Conservation (phyloP, 1,140 invertebrate species). For the Sinella curviseta region DNA sequence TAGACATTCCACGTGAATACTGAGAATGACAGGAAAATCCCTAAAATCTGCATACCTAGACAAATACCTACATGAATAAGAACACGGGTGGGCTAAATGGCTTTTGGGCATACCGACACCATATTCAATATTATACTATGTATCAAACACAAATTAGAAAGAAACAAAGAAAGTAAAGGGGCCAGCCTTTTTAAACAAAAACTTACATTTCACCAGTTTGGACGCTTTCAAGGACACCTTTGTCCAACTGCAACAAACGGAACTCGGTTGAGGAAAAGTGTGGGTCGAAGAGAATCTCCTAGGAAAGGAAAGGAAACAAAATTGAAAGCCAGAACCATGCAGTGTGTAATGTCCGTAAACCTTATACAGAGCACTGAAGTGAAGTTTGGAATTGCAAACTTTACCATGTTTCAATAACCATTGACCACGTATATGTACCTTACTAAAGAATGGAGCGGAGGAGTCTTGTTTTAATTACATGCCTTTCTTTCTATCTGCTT, state of each 20-base stretch:
- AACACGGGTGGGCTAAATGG: too few species aligned
- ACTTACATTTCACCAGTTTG: slow-evolving; percentile 60
- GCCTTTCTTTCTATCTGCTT: too few species aligned
- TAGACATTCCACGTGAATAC: too few species aligned
- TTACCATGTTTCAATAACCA: neutral
- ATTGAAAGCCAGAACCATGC: neutral
- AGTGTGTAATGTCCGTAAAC: neutral
- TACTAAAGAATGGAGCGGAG: too few species aligned
- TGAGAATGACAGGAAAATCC: too few species aligned
- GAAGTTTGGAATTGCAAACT: too few species aligned
- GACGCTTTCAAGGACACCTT: slow-evolving; percentile 63
- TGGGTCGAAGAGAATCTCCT: neutral
- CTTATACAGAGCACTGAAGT: too few species aligned
- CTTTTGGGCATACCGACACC: too few species aligned
- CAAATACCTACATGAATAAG: too few species aligned
- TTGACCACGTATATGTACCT: too few species aligned
- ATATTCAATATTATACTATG: neutral
- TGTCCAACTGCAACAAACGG: slow-evolving; percentile 66
- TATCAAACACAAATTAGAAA: neutral
- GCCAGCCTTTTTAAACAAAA: neutral
- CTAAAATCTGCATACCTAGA: too few species aligned
- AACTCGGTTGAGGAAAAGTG: slow-evolving; percentile 33
- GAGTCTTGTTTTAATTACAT: too few species aligned
- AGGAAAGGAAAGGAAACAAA: neutral
- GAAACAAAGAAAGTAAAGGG: slow-evolving; percentile 30